Evolutionary conservation across 2,797 vertebrate genomes (phyloP).

Genomic region (Nyctibius grandis): DNA sequence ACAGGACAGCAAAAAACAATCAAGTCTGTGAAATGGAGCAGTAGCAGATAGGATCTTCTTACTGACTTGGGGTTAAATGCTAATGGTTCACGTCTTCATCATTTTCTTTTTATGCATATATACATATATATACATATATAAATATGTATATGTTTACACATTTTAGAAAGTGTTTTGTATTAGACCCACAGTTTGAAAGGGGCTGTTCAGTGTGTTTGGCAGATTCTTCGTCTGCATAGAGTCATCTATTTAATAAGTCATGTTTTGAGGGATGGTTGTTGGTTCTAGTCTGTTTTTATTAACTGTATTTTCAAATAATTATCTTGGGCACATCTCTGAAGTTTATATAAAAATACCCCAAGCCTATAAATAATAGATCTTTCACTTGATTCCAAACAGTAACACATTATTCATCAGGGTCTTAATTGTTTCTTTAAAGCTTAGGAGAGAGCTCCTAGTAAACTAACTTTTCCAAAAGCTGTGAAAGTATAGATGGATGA

Average conservation of each 20-base stretch:
- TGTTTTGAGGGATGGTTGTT: neutral
- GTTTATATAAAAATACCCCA: neutral
- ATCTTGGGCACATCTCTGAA: neutral
- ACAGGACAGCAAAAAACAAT: neutral
- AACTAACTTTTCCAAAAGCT: neutral
- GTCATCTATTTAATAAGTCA: neutral
- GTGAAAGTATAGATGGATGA: neutral
- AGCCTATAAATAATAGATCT: slow-evolving; percentile 47
- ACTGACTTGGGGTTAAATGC: neutral
- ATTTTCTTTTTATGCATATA: neutral
- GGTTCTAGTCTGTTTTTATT: neutral
- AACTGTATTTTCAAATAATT: neutral
- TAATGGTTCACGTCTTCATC: neutral
- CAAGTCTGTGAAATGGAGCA: neutral
- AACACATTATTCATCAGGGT: neutral
- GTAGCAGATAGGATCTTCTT: neutral
- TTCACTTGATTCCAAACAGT: neutral
- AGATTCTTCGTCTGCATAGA: neutral
- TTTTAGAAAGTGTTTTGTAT: neutral
- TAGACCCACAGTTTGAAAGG: neutral
- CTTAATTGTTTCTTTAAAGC: neutral
- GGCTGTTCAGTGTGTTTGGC: neutral
- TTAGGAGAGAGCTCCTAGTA: neutral
- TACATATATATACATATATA: neutral
- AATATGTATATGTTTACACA: neutral